phyloP scores from a whole-genome alignment of 2,797 vertebrate species.

The Argentina silus region DNA sequence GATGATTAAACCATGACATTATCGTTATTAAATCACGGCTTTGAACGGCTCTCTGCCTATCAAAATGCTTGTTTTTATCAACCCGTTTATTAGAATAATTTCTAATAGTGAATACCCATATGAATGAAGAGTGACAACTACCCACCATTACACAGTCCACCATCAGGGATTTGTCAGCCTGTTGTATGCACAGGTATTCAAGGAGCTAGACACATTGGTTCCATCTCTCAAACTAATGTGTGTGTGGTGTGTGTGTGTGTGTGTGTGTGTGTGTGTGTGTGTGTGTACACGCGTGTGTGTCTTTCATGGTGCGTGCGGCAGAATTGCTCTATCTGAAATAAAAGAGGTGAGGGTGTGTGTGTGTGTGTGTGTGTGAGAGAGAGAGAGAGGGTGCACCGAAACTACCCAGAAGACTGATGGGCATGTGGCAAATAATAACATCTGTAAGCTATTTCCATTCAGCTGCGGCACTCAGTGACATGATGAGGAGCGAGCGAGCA shows the following conservation, averaged over 20 bases:
- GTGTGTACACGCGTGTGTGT: background rate
- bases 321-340: no score
- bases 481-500: background rate
- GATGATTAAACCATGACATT: no score
- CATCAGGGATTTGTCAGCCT: background rate
- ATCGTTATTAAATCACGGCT: no score
- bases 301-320: background rate
- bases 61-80: no score
- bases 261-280: background rate
- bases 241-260: background rate
- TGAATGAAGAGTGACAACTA: no score
- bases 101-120: no score
- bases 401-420: conserved; percentile 8
- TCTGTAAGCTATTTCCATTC: conserved; percentile 20
- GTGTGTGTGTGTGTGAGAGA: background rate
- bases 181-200: background rate
- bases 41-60: no score
- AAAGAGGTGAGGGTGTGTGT: no score
- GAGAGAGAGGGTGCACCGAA: background rate
- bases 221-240: conserved; percentile 23
- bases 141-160: background rate
- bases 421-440: conserved; percentile 19
- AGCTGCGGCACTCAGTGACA: conserved; percentile 21
- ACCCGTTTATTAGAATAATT: no score
- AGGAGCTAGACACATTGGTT: background rate